These are phyloP conservation scores for Phaedon cochleariae DNA, from an alignment of 2,888 invertebrate species.

Conservation along the genomic window DNA sequence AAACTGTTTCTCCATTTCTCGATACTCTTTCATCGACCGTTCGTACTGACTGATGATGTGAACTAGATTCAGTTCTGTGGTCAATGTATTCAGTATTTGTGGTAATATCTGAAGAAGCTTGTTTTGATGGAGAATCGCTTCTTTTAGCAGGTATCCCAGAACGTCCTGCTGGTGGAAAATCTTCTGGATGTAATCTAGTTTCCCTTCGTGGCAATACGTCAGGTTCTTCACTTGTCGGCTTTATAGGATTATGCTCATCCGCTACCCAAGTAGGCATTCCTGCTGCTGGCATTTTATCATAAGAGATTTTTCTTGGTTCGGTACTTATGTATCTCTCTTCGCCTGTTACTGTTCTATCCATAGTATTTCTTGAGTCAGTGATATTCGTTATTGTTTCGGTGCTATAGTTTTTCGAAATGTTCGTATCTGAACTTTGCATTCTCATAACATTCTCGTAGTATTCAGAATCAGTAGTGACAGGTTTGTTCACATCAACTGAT, in stretches of 20 bases:
- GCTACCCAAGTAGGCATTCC: conserved; percentile 17
- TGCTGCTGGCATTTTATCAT: conserved; percentile 22
- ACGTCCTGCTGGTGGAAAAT: conserved; percentile 35
- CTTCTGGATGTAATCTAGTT: conserved; percentile 23
- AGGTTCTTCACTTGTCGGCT: too few species aligned
- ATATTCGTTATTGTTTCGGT: not conserved
- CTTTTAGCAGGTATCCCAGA: conserved; percentile 28
- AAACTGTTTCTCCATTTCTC: too few species aligned
- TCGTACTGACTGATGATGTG: not conserved
- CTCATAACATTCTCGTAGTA: not conserved
- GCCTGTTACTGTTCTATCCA: too few species aligned
- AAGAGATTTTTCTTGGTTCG: conserved; percentile 4
- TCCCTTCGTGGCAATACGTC: not conserved
- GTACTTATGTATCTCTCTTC: too few species aligned
- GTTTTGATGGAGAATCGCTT: conserved; percentile 11
- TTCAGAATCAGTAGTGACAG: not conserved
- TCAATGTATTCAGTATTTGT: not conserved
- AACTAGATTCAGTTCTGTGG: not conserved
- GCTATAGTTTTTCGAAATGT: not conserved
- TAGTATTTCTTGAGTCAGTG: not conserved
- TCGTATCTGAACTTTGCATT: not conserved
- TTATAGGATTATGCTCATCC: too few species aligned
- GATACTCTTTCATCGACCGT: too few species aligned
- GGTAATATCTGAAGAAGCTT: not conserved
- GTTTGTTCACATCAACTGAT: not conserved